These are phyloP conservation scores for Colletes gigas DNA, from an alignment of 1,140 invertebrate genomes.

Conservation along the genomic window DNA sequence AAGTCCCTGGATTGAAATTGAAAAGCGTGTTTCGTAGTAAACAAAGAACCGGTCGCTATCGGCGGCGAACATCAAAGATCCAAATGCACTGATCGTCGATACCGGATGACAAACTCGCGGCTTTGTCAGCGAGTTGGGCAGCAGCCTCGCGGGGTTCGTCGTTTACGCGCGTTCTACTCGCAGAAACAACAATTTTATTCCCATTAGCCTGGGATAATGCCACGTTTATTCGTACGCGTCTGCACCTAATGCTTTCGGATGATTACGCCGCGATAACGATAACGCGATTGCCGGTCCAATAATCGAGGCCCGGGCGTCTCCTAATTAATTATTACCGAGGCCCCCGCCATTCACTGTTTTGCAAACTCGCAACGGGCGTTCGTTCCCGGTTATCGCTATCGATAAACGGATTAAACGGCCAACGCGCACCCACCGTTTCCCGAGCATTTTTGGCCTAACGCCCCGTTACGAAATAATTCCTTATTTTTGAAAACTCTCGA, in stretches of 20 bases:
- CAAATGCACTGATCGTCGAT: neutral
- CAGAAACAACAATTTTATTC: constrained; percentile 69
- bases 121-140: neutral
- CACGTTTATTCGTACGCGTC: constrained; percentile 57
- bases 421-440: neutral
- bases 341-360: neutral
- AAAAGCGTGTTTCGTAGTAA: neutral
- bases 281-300: constrained; percentile 51
- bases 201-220: constrained; percentile 66
- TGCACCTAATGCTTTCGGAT: constrained; percentile 55
- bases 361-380: neutral
- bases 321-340: constrained; percentile 62
- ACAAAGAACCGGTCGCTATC: constrained; percentile 8
- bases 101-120: neutral
- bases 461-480: too few relatives aligned
- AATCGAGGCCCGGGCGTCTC: constrained; percentile 31
- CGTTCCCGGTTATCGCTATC: neutral
- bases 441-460: too few relatives aligned
- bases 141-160: neutral
- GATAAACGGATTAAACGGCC: neutral
- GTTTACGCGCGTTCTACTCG: neutral
- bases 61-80: neutral
- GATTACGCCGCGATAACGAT: constrained; percentile 50
- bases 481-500: too few relatives aligned
- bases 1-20: neutral